Evolutionary conservation across 2,797 vertebrate species (phyloP).

Genomic region (Buceros bicornis): DNA sequence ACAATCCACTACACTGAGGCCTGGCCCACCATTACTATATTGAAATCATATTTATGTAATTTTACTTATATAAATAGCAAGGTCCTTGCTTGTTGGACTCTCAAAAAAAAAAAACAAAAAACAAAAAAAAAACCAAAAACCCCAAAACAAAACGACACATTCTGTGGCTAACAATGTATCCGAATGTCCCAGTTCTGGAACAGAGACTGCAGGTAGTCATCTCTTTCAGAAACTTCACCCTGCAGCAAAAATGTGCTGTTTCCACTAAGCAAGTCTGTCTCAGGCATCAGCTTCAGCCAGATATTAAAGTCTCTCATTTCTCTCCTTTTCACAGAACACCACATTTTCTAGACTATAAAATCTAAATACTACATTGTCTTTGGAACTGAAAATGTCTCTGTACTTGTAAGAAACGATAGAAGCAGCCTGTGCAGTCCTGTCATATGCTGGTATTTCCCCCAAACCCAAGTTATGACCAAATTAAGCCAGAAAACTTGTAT

Average conservation of each 20-base stretch:
- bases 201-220: not conserved
- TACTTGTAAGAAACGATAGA: not conserved
- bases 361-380: not conserved
- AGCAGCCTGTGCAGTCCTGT: not conserved
- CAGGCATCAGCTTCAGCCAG: not conserved
- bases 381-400: not conserved
- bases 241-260: not conserved
- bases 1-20: fast-evolving
- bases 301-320: not conserved
- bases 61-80: not conserved
- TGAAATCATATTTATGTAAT: not conserved
- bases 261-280: not conserved
- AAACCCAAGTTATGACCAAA: not conserved
- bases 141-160: not conserved
- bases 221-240: not conserved
- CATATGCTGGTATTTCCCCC: not conserved
- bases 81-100: not conserved
- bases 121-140: too few species aligned
- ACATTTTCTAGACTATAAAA: not conserved
- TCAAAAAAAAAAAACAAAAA: not conserved
- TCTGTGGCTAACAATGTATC: not conserved
- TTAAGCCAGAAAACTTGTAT: not conserved
- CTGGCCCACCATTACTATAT: not conserved
- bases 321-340: not conserved
- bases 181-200: not conserved